Conservation (phyloP, 2,113 vertebrate species). For the Columbina picui region DNA sequence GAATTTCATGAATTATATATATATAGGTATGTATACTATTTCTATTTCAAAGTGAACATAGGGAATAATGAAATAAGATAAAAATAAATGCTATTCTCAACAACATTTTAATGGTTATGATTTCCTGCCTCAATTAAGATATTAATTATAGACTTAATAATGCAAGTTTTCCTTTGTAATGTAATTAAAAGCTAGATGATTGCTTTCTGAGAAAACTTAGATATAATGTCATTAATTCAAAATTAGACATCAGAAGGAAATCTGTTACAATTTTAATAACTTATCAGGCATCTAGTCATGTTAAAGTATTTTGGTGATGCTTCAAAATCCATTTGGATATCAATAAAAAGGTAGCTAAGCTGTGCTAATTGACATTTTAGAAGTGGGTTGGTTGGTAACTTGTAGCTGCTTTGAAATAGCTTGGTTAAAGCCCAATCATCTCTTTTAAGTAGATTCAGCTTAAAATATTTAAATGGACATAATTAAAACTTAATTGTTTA, state of each 20-base stretch:
- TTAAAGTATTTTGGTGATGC: not conserved
- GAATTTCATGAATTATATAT: not conserved
- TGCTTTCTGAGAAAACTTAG: not conserved
- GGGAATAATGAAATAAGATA: not conserved
- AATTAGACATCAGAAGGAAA: conserved; percentile 21
- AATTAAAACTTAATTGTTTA: conserved; percentile 37
- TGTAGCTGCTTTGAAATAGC: conserved; percentile 5
- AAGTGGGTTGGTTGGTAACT: not conserved
- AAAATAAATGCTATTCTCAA: not conserved
- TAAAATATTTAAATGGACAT: conserved; percentile 30
- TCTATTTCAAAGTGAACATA: not conserved
- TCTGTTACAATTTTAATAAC: conserved; percentile 36
- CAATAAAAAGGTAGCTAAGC: not conserved
- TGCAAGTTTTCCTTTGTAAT: conserved; percentile 5
- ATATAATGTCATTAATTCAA: not conserved
- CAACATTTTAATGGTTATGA: not conserved
- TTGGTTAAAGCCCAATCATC: not conserved
- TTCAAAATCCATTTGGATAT: conserved; percentile 7
- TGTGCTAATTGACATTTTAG: conserved; percentile 19
- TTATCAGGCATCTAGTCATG: not conserved
- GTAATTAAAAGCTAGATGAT: conserved; percentile 9
- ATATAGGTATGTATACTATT: not conserved
- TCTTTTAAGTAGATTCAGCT: not conserved
- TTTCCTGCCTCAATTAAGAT: not conserved
- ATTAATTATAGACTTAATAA: not conserved